Percentiles rank a stretch among this genome's conserved stretches.
Conservation (phyloP, 2,888 invertebrate genomes). For the Sycophila texana region DNA sequence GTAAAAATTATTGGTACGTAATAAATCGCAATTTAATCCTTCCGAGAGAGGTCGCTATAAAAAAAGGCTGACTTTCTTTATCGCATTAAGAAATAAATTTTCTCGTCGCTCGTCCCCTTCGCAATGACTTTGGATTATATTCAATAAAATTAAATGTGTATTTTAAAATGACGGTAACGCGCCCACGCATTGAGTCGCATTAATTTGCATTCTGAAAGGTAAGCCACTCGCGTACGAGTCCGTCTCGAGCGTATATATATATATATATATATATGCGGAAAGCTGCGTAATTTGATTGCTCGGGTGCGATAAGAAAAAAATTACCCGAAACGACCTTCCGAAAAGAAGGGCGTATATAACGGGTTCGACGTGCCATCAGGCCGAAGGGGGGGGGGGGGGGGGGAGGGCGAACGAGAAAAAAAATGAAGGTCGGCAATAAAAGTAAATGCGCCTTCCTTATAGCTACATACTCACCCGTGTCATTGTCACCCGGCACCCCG, state of each 20-base stretch:
- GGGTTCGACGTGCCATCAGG: no score
- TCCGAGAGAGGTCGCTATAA: no score
- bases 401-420: slow-evolving; percentile 10
- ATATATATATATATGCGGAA: neutral
- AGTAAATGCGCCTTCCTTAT: slow-evolving; percentile 10
- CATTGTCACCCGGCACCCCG: slow-evolving; percentile 79
- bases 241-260: neutral
- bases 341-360: neutral
- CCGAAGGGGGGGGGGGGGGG: neutral
- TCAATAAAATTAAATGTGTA: no score
- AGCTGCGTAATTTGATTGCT: slow-evolving; percentile 34
- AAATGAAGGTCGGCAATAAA: slow-evolving; percentile 35
- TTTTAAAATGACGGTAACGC: no score
- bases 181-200: no score
- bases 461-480: slow-evolving; percentile 77
- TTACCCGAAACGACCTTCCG: slow-evolving; percentile 19
- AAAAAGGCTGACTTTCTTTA: no score
- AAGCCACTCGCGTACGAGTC: slow-evolving; percentile 4
- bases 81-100: no score
- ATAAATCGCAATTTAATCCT: no score
- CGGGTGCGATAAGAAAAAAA: slow-evolving; percentile 33
- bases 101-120: no score
- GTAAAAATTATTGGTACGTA: no score
- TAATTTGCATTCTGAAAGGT: neutral
- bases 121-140: no score